Base-by-base conservation (phyloP, 2,888 invertebrate genomes). In the Criorhina ranunculi region DNA sequence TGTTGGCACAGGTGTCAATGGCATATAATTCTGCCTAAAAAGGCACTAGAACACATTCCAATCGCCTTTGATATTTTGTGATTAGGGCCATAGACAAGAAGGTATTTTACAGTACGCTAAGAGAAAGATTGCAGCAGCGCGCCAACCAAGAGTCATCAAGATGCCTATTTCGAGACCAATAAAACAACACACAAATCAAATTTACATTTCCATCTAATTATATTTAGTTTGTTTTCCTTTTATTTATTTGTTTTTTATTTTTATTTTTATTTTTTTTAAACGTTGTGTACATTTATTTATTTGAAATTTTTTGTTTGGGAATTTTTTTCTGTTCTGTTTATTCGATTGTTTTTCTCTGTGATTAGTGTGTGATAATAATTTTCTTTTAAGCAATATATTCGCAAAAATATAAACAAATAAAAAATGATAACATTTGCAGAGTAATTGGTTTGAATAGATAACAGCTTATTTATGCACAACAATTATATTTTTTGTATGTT, bases 381-480 rank as follows among this genome's bases (percentile, higher is more conserved):
- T 49, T 24, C 8, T 19, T 37, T 67, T n/a, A 51, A 31, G 51
- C 42, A 51, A 72, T 12, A 53, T 33, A 51, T 31, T 40, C 24
- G 29, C 11, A 11, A 42, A 17, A 60, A 40, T 5, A 57, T 31
- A 42, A 53, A 8, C 12, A 40, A 46, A 11, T 19, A 35, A 31
- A 19, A 35, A 19, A 11, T 0, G 44, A 35, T 19, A 12, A 2
- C 4, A 4, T 3, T 49, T 66, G 37, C 35, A 15, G 51, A 51
- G 7, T 53, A 53, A 51, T 29, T 53, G 2, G 35, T 29, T 33
- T 33, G 72, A 12, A 53, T 51, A 60, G 60, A 51, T 72, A 49
- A 66, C 35, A 55, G 46, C 66, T 76, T 66, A 49, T 66, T 24
- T 67, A 7, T 59, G 64, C 76, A 40, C 49, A 67, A 66, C 59